A percentile compares a stretch with the other conserved stretches of the same genome.
Evolutionary conservation across 1,140 invertebrate genomes (phyloP).

Genomic region (Chymomyza costata): DNA sequence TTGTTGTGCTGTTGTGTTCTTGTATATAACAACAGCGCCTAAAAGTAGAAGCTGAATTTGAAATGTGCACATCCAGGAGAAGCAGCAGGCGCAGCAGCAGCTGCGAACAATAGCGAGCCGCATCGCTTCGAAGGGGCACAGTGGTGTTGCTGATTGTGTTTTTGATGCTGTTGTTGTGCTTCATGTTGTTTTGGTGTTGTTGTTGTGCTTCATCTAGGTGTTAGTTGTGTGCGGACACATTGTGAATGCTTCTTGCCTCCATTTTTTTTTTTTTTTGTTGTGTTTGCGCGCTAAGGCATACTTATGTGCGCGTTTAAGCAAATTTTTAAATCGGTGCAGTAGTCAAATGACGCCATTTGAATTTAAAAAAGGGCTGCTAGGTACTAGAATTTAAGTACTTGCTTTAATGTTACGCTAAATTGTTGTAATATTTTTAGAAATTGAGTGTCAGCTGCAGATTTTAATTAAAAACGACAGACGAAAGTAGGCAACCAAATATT

Average conservation of each 20-base stretch:
- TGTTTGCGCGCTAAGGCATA: conserved; percentile 24
- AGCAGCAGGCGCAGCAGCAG: no score
- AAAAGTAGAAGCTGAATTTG: conserved; percentile 69
- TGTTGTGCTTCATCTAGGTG: not conserved
- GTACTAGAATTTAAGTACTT: no score
- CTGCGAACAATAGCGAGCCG: conserved; percentile 65
- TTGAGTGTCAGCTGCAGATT: no score
- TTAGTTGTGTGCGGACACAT: conserved; percentile 20
- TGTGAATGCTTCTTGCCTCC: conserved; percentile 9
- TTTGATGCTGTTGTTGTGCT: conserved; percentile 31
- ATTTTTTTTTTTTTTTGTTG: conserved; percentile 16
- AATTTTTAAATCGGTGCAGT: conserved; percentile 51
- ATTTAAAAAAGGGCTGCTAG: no score
- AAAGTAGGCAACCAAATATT: no score
- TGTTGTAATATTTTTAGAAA: no score
- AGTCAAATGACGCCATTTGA: no score
- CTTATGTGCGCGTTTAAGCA: conserved; percentile 45
- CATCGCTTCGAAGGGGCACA: conserved; percentile 24
- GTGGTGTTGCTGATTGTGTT: conserved; percentile 53
- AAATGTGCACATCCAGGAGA: no score
- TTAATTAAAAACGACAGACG: no score
- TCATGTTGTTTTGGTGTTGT: conserved; percentile 44
- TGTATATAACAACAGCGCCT: conserved; percentile 37
- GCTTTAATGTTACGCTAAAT: no score
- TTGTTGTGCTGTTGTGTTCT: not conserved